Conservation (phyloP, 1,140 invertebrate genomes). For the Condylostylus longicornis region DNA sequence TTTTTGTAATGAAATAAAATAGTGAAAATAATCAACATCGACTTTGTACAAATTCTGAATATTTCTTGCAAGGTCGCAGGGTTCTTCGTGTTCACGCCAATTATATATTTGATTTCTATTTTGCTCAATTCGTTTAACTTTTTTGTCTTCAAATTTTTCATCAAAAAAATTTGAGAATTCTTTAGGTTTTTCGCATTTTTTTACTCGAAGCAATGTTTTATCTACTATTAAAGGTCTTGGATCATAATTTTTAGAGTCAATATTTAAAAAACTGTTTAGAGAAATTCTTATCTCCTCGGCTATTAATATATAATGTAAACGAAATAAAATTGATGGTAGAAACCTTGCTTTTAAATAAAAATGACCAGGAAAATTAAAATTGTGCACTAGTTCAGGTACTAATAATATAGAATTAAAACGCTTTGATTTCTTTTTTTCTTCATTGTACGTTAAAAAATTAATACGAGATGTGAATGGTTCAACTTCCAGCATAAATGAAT, state of each 20-base stretch:
- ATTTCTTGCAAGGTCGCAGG: constrained; percentile 44
- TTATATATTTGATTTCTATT: too few species aligned
- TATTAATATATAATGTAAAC: constrained; percentile 20
- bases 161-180: not conserved
- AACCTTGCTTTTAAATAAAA: constrained; percentile 83
- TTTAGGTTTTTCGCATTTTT: not conserved
- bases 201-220: constrained; percentile 17
- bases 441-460: constrained; percentile 40
- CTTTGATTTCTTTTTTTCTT: constrained; percentile 7
- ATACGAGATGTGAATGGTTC: constrained; percentile 62
- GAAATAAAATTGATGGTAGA: constrained; percentile 74
- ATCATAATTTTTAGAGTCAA: constrained; percentile 9
- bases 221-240: constrained; percentile 19
- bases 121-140: too few species aligned
- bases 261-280: constrained; percentile 17
- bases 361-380: constrained; percentile 67
- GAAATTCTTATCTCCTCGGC: constrained; percentile 19
- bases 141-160: too few species aligned
- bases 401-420: constrained; percentile 33
- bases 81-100: constrained; percentile 45
- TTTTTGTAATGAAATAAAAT: constrained; percentile 36
- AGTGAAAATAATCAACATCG: constrained; percentile 51
- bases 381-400: constrained; percentile 79
- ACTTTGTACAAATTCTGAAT: constrained; percentile 41
- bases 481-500: constrained; percentile 80